A percentile compares a stretch with the other conserved stretches of the same genome.
Conservation (phyloP, 2,888 invertebrate species). For the Hirtodrosophila histrioides region DNA sequence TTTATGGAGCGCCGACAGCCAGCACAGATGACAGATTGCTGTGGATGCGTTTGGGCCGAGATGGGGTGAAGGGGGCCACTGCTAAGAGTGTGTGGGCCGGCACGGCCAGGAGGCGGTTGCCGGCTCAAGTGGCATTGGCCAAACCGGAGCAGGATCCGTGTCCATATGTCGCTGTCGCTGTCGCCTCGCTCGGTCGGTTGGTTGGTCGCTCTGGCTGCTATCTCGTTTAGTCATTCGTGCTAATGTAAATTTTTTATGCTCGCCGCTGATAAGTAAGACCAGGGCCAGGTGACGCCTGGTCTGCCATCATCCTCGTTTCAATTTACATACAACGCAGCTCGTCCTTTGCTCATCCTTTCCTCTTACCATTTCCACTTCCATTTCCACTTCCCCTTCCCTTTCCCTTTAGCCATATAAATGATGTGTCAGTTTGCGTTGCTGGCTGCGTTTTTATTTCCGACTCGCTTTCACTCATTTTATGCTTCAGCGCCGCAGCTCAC, state of each 20-base stretch:
- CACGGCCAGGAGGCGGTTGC: too few relatives aligned
- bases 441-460: slow-evolving; percentile 73
- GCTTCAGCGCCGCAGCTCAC: slow-evolving; percentile 62
- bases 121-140: slow-evolving; percentile 31
- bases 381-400: neutral
- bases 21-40: slow-evolving; percentile 72
- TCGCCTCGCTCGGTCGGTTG: neutral
- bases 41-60: slow-evolving; percentile 25
- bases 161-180: slow-evolving; percentile 48
- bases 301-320: slow-evolving; percentile 64
- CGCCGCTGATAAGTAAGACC: slow-evolving; percentile 52
- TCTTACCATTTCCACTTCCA: neutral
- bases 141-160: slow-evolving; percentile 36
- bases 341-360: slow-evolving; percentile 8
- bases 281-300: slow-evolving; percentile 49
- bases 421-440: slow-evolving; percentile 80
- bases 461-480: slow-evolving; percentile 73
- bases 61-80: slow-evolving; percentile 10
- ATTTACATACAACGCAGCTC: slow-evolving; percentile 70
- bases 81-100: too few relatives aligned
- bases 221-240: slow-evolving; percentile 61
- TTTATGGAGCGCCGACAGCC: slow-evolving; percentile 71
- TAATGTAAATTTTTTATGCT: slow-evolving; percentile 66
- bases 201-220: slow-evolving; percentile 1
- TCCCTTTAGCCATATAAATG: slow-evolving; percentile 67